These are phyloP conservation scores for Drosophila kanapiae DNA, from an alignment of 1,140 invertebrate species.

Conservation along the genomic window DNA sequence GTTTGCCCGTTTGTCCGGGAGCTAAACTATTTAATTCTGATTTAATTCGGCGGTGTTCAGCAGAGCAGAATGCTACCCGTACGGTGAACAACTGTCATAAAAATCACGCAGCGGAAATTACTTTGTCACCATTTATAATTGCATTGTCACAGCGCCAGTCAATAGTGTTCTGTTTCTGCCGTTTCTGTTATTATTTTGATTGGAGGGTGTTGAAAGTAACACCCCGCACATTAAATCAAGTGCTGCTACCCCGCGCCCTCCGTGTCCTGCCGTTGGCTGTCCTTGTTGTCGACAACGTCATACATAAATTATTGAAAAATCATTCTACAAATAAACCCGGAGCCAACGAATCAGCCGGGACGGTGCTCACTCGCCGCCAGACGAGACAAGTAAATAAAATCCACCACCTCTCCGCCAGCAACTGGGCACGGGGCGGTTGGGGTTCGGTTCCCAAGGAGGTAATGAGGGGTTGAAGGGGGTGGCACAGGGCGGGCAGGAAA, in stretches of 20 bases:
- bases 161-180: constrained; percentile 45
- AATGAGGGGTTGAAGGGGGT: background rate
- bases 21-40: constrained; percentile 75
- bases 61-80: constrained; percentile 61
- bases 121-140: constrained; percentile 85
- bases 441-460: constrained; percentile 1
- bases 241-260: constrained; percentile 34
- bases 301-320: constrained; percentile 84
- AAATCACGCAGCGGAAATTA: constrained; percentile 85
- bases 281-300: constrained; percentile 57
- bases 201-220: constrained; percentile 82
- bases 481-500: constrained; percentile 1
- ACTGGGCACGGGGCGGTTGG: background rate
- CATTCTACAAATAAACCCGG: constrained; percentile 80
- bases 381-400: constrained; percentile 73
- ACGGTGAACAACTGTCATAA: constrained; percentile 80
- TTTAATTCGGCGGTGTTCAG: constrained; percentile 66
- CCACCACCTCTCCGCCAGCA: constrained; percentile 54
- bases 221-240: constrained; percentile 82
- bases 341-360: constrained; percentile 22
- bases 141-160: constrained; percentile 78
- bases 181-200: constrained; percentile 70
- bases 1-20: background rate
- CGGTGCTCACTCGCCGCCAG: constrained; percentile 22
- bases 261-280: background rate